Percentiles rank a stretch among this genome's conserved stretches.
Evolutionary conservation across 2,113 vertebrate genomes (phyloP).

Genomic region (Varanus salvator): DNA sequence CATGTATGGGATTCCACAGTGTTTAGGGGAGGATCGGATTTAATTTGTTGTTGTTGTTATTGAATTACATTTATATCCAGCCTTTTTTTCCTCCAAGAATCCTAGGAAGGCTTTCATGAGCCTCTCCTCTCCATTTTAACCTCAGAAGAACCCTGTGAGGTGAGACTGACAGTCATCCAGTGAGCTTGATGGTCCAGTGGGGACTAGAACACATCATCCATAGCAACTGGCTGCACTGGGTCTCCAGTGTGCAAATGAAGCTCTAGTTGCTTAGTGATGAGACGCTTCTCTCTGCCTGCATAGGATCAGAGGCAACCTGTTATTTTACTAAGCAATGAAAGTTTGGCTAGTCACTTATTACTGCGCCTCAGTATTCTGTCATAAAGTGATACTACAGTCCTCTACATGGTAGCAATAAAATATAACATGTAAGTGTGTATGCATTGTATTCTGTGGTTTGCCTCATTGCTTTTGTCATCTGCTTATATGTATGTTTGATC

Average conservation of each 20-base stretch:
- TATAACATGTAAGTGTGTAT: not conserved
- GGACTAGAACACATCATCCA: no score
- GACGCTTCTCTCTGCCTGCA: not conserved
- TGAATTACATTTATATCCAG: no score
- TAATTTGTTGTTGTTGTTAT: not conserved
- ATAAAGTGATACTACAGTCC: not conserved
- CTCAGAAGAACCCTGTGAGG: not conserved
- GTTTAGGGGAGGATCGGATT: not conserved
- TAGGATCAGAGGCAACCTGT: not conserved
- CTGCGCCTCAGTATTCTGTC: not conserved
- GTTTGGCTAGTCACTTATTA: not conserved
- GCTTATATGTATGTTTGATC: not conserved
- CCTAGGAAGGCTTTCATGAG: no score
- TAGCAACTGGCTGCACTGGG: no score
- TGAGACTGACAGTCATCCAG: not conserved
- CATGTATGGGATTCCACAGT: not conserved
- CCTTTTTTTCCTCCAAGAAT: no score
- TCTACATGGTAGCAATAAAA: not conserved
- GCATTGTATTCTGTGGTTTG: not conserved
- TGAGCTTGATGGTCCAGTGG: no score
- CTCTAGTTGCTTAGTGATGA: not conserved
- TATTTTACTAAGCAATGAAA: not conserved
- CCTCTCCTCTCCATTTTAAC: no score
- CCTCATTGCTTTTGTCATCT: not conserved
- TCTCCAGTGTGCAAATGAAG: not conserved